Evolutionary conservation across 2,797 vertebrate species (phyloP).

Genomic region (Coccyzus lansbergi): DNA sequence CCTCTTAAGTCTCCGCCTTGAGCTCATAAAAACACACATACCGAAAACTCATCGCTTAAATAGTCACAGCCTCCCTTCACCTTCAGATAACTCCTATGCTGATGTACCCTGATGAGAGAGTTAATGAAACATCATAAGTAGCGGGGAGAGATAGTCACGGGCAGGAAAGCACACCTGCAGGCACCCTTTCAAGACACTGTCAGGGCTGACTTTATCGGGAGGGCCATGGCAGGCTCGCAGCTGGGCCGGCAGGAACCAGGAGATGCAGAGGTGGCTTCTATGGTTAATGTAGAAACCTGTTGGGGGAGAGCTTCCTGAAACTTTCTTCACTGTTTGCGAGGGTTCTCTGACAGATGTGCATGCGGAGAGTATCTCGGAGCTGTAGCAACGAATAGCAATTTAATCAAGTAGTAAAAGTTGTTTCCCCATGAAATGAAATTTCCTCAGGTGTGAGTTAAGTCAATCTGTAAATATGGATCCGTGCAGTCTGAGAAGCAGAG

Average conservation of each 20-base stretch:
- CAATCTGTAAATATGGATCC: background rate
- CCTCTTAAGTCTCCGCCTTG: background rate
- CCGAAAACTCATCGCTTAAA: background rate
- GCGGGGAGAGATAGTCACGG: background rate
- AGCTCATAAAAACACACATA: background rate
- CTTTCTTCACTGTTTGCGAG: background rate
- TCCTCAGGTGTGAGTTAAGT: background rate
- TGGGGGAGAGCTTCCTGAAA: slow-evolving; percentile 61
- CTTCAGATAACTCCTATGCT: slow-evolving; percentile 38
- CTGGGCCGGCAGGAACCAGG: slow-evolving; percentile 48
- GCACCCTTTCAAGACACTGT: slow-evolving; percentile 6
- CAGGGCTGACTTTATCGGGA: background rate
- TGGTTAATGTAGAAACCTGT: slow-evolving; percentile 57
- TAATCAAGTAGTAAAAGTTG: background rate
- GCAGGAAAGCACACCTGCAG: slow-evolving; percentile 68
- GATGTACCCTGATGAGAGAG: slow-evolving; percentile 30
- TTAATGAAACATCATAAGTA: slow-evolving; percentile 1
- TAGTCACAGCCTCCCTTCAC: background rate
- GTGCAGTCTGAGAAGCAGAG: background rate
- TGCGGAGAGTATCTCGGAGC: background rate
- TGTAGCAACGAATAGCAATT: background rate
- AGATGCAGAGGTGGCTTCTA: slow-evolving; percentile 42
- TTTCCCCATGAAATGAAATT: background rate
- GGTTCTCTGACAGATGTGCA: slow-evolving; percentile 23
- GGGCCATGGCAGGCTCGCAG: background rate